Evolutionary conservation across 2,797 vertebrate genomes (phyloP).

Genomic region (Microhierax caerulescens): DNA sequence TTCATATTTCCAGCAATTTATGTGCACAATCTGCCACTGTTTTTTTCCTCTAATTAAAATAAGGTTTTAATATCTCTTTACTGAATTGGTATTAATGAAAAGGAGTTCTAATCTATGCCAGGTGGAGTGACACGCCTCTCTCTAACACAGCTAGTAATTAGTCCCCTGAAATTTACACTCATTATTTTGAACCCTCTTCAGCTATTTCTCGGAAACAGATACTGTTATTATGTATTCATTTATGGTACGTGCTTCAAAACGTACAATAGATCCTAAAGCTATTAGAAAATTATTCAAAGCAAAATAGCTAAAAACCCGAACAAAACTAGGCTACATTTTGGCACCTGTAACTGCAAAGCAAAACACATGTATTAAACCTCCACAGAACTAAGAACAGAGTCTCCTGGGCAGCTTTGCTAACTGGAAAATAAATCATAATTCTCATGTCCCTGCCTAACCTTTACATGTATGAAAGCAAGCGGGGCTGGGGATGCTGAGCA

Average conservation of each 20-base stretch:
- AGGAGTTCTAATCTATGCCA: conserved; percentile 46
- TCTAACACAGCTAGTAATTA: conserved; percentile 48
- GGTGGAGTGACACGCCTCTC: conserved; percentile 45
- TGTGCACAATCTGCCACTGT: not conserved
- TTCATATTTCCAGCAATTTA: conserved; percentile 38
- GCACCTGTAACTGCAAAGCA: not conserved
- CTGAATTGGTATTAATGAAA: conserved; percentile 56
- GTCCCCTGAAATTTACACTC: conserved; percentile 35
- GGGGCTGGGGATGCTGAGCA: not conserved
- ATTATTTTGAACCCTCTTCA: conserved; percentile 34
- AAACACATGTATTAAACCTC: not conserved
- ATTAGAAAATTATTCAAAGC: not conserved
- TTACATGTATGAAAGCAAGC: not conserved
- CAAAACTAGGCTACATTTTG: not conserved
- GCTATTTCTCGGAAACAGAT: not conserved
- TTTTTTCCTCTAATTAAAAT: conserved; percentile 46
- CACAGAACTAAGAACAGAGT: not conserved
- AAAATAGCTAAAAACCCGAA: not conserved
- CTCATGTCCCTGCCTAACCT: not conserved
- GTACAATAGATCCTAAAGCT: not conserved
- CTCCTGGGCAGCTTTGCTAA: not conserved
- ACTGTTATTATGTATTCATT: not conserved
- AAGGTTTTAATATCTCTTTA: conserved; percentile 35
- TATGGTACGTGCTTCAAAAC: not conserved
- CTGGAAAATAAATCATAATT: not conserved